Conservation (phyloP, 2,113 vertebrate genomes). For the Anser cygnoides region DNA sequence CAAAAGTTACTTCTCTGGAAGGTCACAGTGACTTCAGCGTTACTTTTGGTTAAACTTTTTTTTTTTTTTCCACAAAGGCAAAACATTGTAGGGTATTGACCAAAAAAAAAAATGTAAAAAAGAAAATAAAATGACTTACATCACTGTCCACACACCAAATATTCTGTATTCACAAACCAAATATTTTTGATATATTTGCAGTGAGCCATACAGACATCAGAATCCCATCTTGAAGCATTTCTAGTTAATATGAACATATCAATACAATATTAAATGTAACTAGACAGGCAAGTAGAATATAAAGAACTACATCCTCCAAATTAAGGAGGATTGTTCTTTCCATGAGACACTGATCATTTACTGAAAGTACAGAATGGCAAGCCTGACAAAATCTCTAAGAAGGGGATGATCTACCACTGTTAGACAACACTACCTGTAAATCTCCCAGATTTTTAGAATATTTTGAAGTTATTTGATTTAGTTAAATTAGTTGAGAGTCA, state of each 20-base stretch:
- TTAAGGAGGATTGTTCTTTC: neutral
- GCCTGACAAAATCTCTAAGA: neutral
- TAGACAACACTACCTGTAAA: neutral
- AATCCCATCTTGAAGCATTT: neutral
- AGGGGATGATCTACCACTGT: neutral
- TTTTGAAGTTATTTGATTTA: neutral
- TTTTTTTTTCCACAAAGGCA: neutral
- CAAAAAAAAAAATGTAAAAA: neutral
- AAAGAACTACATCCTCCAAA: neutral
- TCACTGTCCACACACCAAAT: neutral
- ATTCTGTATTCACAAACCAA: neutral
- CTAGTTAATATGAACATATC: neutral
- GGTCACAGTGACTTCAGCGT: neutral
- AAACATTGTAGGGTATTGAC: neutral
- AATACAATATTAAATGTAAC: neutral
- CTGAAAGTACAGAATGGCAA: neutral
- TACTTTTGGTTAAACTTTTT: neutral
- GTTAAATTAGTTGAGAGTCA: neutral
- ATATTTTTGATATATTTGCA: neutral
- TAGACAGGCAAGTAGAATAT: neutral
- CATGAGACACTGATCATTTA: neutral
- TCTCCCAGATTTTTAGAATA: neutral
- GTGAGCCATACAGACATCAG: neutral
- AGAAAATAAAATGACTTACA: neutral
- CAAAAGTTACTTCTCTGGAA: neutral